These are phyloP conservation scores for Napeogenes sylphis DNA, from an alignment of 2,888 invertebrate genomes.

Conservation along the genomic window DNA sequence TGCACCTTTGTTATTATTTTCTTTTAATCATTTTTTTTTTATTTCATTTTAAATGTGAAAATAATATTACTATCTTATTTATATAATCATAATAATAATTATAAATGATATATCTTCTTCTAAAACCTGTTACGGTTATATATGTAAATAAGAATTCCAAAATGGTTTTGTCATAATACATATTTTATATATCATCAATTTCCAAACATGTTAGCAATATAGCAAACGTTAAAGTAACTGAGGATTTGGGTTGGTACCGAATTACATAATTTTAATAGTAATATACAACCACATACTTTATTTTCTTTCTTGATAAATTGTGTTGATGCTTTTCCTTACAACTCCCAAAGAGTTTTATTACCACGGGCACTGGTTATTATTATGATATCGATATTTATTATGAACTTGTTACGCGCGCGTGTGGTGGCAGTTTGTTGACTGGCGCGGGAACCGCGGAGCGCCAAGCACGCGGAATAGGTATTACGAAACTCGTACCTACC, in stretches of 20 bases:
- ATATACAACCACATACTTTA: conserved; percentile 25
- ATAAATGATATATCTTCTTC: no score
- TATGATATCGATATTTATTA: background rate
- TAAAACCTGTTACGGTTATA: no score
- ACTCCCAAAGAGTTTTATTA: background rate
- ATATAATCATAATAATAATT: no score
- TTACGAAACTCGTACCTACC: conserved; percentile 6
- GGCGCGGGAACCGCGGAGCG: conserved; percentile 10
- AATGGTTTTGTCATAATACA: no score
- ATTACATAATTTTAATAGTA: conserved; percentile 34
- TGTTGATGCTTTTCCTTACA: background rate
- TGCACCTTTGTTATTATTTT: no score
- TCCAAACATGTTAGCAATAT: no score
- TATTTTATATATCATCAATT: no score
- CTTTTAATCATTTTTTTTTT: no score
- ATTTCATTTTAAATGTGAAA: no score
- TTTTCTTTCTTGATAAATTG: background rate
- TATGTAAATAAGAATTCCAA: no score
- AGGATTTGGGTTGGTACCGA: conserved; percentile 30
- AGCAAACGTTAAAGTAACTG: conserved; percentile 18
- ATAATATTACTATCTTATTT: no score
- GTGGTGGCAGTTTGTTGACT: conserved; percentile 20
- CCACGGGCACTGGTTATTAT: background rate
- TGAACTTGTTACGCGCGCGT: conserved; percentile 18
- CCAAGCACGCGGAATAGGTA: conserved; percentile 2